Evolutionary conservation across 2,113 vertebrate species (phyloP).

Genomic region (Calidris pugnax): DNA sequence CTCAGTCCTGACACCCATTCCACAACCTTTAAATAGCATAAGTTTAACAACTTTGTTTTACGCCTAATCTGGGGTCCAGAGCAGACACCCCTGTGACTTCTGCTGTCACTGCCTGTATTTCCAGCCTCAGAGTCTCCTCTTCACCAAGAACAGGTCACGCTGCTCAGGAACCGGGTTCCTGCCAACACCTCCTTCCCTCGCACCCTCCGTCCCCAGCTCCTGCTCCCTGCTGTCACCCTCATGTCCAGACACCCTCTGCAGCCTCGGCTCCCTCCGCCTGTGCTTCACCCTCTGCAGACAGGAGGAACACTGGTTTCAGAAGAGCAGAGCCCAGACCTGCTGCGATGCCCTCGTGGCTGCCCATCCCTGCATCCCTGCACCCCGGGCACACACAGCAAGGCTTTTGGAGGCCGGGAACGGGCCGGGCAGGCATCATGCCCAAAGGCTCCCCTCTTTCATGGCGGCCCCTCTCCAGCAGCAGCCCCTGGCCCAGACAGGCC

Average conservation of each 20-base stretch:
- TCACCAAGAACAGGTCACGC: not conserved
- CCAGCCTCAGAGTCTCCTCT: not conserved
- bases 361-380: not conserved
- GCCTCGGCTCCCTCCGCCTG: not conserved
- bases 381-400: not conserved
- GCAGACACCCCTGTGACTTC: not conserved
- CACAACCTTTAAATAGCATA: rapidly evolving
- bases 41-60: not conserved
- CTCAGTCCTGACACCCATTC: not conserved
- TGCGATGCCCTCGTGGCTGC: not conserved
- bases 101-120: not conserved
- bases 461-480: not conserved
- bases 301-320: rapidly evolving
- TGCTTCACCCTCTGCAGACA: not conserved
- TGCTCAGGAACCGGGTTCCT: not conserved
- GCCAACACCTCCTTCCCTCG: not conserved
- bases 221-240: not conserved
- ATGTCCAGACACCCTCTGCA: not conserved
- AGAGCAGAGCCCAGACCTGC: not conserved
- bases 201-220: not conserved
- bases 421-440: not conserved
- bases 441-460: not conserved
- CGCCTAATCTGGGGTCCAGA: not conserved
- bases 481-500: not conserved
- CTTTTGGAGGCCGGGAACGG: not conserved